These are phyloP conservation scores for Stomorhina lunata DNA, from an alignment of 2,888 invertebrate genomes.

Conservation along the genomic window DNA sequence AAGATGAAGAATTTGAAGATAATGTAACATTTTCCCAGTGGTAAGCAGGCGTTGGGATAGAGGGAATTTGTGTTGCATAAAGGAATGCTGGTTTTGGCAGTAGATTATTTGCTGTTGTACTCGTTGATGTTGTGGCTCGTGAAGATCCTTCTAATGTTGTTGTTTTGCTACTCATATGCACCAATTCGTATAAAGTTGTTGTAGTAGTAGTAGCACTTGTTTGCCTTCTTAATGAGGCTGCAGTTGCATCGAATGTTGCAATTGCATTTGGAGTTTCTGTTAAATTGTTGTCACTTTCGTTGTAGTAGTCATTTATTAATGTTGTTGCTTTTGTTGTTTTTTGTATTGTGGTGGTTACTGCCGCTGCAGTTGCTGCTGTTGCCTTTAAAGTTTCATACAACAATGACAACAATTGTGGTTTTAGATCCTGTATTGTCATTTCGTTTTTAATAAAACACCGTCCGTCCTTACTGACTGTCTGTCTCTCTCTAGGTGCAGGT, in stretches of 20 bases:
- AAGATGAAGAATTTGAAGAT: background rate
- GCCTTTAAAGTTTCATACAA: slow-evolving; percentile 38
- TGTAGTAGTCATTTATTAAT: slow-evolving; percentile 19
- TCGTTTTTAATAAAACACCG: slow-evolving; percentile 17
- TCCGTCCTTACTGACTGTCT: background rate
- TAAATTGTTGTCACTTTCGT: slow-evolving; percentile 25
- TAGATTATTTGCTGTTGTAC: slow-evolving; percentile 28
- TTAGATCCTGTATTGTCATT: slow-evolving; percentile 53
- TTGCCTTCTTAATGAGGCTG: slow-evolving; percentile 51
- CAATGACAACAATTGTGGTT: slow-evolving; percentile 53
- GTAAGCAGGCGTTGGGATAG: background rate
- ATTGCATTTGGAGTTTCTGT: slow-evolving; percentile 39
- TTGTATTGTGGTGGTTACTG: slow-evolving; percentile 40
- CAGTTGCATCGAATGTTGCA: slow-evolving; percentile 55
- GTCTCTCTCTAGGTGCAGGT: background rate
- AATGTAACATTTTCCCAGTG: slow-evolving; percentile 17
- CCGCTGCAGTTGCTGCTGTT: slow-evolving; percentile 38
- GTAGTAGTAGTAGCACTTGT: slow-evolving; percentile 63
- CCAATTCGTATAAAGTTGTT: slow-evolving; percentile 8
- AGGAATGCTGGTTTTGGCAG: slow-evolving; percentile 36
- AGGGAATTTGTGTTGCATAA: background rate
- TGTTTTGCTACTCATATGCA: slow-evolving; percentile 66
- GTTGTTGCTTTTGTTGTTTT: slow-evolving; percentile 31
- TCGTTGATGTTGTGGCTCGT: too few species aligned
- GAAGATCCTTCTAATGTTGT: too few species aligned